A percentile compares a stretch with the other conserved stretches of the same genome.
These are phyloP conservation scores for Falco rusticolus DNA, from an alignment of 2,797 vertebrate genomes.

Conservation along the genomic window DNA sequence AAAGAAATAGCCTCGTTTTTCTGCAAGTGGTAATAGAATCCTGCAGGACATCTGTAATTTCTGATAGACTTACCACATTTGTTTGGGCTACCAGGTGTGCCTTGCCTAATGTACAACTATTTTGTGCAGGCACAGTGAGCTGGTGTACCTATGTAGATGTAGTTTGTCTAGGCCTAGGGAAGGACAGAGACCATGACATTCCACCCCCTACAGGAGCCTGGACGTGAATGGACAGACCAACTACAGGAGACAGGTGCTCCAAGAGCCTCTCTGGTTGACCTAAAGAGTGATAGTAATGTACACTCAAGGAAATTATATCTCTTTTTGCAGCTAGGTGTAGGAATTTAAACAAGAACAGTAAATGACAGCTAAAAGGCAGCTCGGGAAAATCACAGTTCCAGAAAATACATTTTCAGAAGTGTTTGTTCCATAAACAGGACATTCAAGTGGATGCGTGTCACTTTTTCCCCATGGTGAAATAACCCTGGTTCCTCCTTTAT, in stretches of 20 bases:
- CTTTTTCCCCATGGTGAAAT: not conserved
- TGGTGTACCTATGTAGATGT: no score
- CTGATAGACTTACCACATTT: not conserved
- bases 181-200: not conserved
- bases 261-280: not conserved
- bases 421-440: not conserved
- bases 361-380: not conserved
- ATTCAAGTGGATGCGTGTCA: not conserved
- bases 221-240: not conserved
- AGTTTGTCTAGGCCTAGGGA: not conserved
- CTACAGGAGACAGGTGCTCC: not conserved
- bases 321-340: not conserved
- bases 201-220: not conserved
- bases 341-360: not conserved
- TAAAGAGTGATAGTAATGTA: not conserved
- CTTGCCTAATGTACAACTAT: not conserved
- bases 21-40: not conserved
- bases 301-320: not conserved
- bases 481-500: not conserved
- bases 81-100: not conserved
- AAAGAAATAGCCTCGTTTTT: not conserved
- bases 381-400: not conserved
- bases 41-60: not conserved
- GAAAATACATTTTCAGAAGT: not conserved
- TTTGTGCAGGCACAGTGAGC: not conserved